Base-by-base conservation (phyloP, 2,797 vertebrate genomes). In the Garrulus glandarius region DNA sequence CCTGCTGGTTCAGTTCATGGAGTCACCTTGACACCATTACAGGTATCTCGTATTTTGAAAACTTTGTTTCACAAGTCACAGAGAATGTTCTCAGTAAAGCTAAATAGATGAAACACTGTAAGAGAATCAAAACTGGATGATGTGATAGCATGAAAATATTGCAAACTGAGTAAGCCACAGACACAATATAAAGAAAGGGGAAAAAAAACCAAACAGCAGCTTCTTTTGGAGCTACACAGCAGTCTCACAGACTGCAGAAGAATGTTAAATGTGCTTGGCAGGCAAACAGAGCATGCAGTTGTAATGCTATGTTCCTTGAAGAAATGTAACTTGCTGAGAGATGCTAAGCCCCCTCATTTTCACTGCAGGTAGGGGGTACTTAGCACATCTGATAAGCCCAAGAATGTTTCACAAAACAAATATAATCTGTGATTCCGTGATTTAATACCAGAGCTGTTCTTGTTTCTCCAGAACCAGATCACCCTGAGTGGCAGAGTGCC, bases 391-490 rank as follows among this genome's bases (percentile, higher is more conserved):
- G 20, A 30, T 32, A 61, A 68, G 49, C 11, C 9, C 22, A 29
- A 57, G 34, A 65, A 13, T 82, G 34, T 86, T 74, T 80, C 21
- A 61, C 5, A 3, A 79, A 80, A 69, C 13, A 78, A 70, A 65
- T 47, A 29, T 0, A 3, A 55, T 70, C 26, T 47, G 23, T 67
- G n/a, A 27, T 65, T 56, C 61, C 56, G 43, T 70, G 49, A 32
- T 70, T 78, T 55, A 36, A 50, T 30, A 53, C 44, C 56, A 71
- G 65, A 91, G 21, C 29, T 95, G 56, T 67, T 87, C 46, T 93
- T 95, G 8, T 74, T 82, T 92, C 64, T 94, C 61, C 97, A 99
- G 99, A 98, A 97, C 23, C 97, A 98, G 96, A 97, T 99, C 91
- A 98, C 94, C 61, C 96, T 99, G 97, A 98, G 59, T 49, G 98